phyloP scores from a whole-genome alignment of 2,888 invertebrate species.

The Antitype chi region DNA sequence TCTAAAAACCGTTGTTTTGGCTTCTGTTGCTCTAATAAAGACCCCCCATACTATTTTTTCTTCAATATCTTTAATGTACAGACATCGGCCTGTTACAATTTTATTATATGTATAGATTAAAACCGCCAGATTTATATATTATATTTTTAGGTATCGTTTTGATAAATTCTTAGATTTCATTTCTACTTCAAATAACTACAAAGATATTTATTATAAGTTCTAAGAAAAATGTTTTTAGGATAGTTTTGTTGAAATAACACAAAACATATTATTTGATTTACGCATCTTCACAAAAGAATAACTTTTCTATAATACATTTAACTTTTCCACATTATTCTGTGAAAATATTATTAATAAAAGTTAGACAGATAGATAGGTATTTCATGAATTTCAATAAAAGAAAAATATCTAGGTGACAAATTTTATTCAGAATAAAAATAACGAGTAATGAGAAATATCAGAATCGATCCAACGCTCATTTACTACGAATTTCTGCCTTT shows the following conservation, averaged over 20 bases:
- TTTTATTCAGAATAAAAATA: neutral
- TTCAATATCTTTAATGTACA: too few species aligned
- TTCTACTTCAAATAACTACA: constrained; percentile 49
- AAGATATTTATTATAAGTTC: constrained; percentile 52
- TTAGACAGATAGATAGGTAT: constrained; percentile 22
- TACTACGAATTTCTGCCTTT: neutral
- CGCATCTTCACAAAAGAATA: constrained; percentile 45
- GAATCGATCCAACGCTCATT: neutral
- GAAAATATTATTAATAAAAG: constrained; percentile 46
- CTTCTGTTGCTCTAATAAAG: too few species aligned
- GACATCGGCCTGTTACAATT: too few species aligned
- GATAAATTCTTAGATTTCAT: constrained; percentile 23
- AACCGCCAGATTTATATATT: neutral
- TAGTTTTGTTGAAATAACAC: constrained; percentile 47
- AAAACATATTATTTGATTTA: constrained; percentile 46
- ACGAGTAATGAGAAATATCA: neutral
- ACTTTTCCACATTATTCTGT: constrained; percentile 32
- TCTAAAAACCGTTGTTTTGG: too few species aligned
- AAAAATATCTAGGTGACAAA: neutral
- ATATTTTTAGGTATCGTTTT: constrained; percentile 11
- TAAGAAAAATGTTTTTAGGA: constrained; percentile 54
- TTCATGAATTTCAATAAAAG: constrained; percentile 12
- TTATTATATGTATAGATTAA: too few species aligned
- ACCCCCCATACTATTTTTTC: too few species aligned
- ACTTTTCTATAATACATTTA: constrained; percentile 32